Conservation (phyloP, 1,140 invertebrate species). For the Drosophila triauraria region DNA sequence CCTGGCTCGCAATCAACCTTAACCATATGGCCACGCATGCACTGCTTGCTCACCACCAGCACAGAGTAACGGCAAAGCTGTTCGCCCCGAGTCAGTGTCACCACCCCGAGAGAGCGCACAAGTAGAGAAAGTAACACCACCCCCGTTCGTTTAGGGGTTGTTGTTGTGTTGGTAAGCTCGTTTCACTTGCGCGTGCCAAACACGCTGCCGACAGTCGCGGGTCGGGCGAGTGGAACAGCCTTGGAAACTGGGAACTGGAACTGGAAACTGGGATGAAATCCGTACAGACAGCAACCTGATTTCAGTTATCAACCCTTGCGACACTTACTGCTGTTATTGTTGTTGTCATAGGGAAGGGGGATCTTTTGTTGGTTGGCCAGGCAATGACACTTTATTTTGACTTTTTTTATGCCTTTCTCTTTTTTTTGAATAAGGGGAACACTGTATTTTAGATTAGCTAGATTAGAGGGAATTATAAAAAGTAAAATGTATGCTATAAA, state of each 20-base stretch:
- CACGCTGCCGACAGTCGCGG: slow-evolving; percentile 44
- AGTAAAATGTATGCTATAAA: not conserved
- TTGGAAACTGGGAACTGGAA: too few species aligned
- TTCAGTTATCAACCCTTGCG: not conserved
- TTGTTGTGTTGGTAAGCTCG: slow-evolving; percentile 34
- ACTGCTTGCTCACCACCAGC: slow-evolving; percentile 58
- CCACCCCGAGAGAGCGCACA: slow-evolving; percentile 3
- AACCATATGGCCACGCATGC: slow-evolving; percentile 74
- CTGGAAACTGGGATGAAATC: slow-evolving; percentile 2
- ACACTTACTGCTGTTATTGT: not conserved
- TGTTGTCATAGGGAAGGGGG: slow-evolving; percentile 5
- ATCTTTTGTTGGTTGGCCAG: slow-evolving; percentile 12
- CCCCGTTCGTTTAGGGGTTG: slow-evolving; percentile 33
- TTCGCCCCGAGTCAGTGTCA: slow-evolving; percentile 14
- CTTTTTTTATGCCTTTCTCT: not conserved
- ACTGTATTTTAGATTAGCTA: not conserved
- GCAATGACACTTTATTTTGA: not conserved
- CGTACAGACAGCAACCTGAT: not conserved
- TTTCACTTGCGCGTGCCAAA: slow-evolving; percentile 68
- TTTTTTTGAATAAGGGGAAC: not conserved
- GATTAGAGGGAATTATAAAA: not conserved
- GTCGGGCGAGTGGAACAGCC: not conserved
- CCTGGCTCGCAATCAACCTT: not conserved
- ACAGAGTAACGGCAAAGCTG: not conserved
- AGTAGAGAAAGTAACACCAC: slow-evolving; percentile 23